Evolutionary conservation across 2,797 vertebrate species (phyloP).

Genomic region (Silurus aristotelis): DNA sequence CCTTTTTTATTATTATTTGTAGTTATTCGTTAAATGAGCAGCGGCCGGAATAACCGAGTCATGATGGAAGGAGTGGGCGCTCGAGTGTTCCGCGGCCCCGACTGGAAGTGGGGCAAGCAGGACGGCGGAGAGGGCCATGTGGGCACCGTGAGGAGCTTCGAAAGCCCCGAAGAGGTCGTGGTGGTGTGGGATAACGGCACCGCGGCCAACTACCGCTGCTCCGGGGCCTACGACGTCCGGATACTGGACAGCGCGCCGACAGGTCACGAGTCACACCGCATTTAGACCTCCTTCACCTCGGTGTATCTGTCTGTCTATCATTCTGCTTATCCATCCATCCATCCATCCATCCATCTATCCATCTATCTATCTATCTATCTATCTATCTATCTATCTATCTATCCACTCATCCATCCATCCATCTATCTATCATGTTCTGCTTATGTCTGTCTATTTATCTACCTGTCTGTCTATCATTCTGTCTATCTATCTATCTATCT

Average conservation of each 20-base stretch:
- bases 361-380: too few species aligned
- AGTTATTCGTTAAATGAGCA: conserved; percentile 81
- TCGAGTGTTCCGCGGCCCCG: conserved; percentile 92
- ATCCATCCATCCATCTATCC: too few species aligned
- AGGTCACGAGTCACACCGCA: conserved; percentile 70
- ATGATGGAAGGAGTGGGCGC: conserved; percentile 99
- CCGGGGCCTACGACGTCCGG: conserved; percentile 95
- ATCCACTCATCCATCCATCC: too few species aligned
- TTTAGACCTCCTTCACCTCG: neutral
- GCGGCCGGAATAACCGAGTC: conserved; percentile 95
- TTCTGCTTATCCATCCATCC: too few species aligned
- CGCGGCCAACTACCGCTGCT: conserved; percentile 97
- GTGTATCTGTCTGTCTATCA: too few species aligned
- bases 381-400: too few species aligned
- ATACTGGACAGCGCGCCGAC: conserved; percentile 97
- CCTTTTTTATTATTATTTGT: neutral
- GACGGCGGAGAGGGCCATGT: conserved; percentile 98
- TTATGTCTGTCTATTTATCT: too few species aligned
- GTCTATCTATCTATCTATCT: too few species aligned
- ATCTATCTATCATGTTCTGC: too few species aligned
- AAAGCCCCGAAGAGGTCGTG: conserved; percentile 97
- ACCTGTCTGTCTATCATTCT: too few species aligned
- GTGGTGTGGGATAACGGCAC: conserved; percentile 99
- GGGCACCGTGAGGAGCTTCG: conserved; percentile 97
- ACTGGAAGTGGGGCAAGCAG: conserved; percentile 99